phyloP scores from a whole-genome alignment of 2,888 invertebrate species.

The Masnerella sp. region DNA sequence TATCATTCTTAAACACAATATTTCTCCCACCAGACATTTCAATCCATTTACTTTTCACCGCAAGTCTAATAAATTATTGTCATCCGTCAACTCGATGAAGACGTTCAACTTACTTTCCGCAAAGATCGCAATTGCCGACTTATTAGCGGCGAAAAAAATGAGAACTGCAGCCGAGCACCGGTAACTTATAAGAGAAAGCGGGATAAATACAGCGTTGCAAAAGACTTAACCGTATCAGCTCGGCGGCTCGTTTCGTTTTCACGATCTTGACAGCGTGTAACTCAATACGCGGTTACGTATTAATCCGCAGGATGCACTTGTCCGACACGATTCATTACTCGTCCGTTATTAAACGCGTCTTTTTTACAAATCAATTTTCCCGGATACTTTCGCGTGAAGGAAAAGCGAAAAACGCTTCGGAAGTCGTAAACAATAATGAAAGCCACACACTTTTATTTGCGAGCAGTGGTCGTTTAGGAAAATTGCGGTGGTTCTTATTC shows the following conservation, averaged over 20 bases:
- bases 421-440: conserved; percentile 34
- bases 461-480: too few relatives aligned
- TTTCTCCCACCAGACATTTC: too few relatives aligned
- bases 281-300: conserved; percentile 27
- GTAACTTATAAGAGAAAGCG: conserved; percentile 28
- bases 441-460: conserved; percentile 22
- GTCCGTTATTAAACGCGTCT: conserved; percentile 25
- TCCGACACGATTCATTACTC: conserved; percentile 37
- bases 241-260: conserved; percentile 36
- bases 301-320: conserved; percentile 22
- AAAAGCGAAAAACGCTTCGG: conserved; percentile 3
- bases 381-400: not conserved
- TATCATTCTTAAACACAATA: too few relatives aligned
- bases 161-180: conserved; percentile 21
- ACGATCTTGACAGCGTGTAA: conserved; percentile 34
- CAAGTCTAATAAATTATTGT: not conserved
- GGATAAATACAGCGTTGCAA: conserved; percentile 27
- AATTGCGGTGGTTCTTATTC: too few relatives aligned
- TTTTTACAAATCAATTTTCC: conserved; percentile 23
- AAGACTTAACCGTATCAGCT: conserved; percentile 35
- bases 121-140: conserved; percentile 9
- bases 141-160: conserved; percentile 16
- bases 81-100: conserved; percentile 10
- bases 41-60: too few relatives aligned
- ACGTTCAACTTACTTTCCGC: conserved; percentile 6